Percentiles rank a stretch among this genome's conserved stretches.
Conservation (phyloP, 2,888 invertebrate genomes). For the Boloria selene region DNA sequence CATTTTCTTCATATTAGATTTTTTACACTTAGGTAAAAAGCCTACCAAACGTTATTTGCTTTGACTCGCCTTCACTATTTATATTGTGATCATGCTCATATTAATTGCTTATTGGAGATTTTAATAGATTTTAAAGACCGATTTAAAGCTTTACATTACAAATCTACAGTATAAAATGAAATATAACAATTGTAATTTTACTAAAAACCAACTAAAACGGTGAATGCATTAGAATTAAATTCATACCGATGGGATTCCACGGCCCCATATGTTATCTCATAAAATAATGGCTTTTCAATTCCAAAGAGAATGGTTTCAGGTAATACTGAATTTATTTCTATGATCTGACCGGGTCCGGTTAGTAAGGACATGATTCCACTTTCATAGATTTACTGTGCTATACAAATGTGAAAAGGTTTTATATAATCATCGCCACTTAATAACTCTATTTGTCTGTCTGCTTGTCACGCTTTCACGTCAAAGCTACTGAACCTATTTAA, state of each 20-base stretch:
- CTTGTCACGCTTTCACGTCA: too few species aligned
- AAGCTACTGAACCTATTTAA: too few species aligned
- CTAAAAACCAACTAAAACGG: constrained; percentile 20
- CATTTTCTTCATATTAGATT: too few species aligned
- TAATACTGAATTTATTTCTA: constrained; percentile 43
- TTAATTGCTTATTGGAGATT: too few species aligned
- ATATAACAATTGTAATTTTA: constrained; percentile 6
- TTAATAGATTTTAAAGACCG: too few species aligned
- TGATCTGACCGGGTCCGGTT: constrained; percentile 30
- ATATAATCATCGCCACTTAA: neutral
- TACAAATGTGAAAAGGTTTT: neutral
- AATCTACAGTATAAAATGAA: neutral
- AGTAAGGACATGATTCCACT: constrained; percentile 4
- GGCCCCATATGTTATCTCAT: constrained; percentile 42
- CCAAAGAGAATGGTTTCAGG: constrained; percentile 45
- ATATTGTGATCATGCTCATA: too few species aligned
- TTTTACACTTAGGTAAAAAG: too few species aligned
- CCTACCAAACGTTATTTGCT: too few species aligned
- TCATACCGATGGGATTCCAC: constrained; percentile 33
- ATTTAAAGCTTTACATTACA: too few species aligned
- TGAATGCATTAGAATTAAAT: constrained; percentile 30
- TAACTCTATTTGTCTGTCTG: too few species aligned
- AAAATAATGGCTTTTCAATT: constrained; percentile 46
- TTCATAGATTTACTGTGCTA: neutral
- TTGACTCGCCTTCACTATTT: too few species aligned